Evolutionary conservation across 2,113 vertebrate genomes (phyloP).

Genomic region (Rattus norvegicus): GRCr8 NC_086020.1:244973001-244973500

Average conservation of each 20-base stretch:
- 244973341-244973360: conserved; percentile 41
- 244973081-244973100: conserved; percentile 23
- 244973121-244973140: neutral
- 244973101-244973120: conserved; percentile 12
- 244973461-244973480: neutral
- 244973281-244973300: conserved; percentile 38
- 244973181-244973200: conserved; percentile 41
- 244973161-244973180: conserved; percentile 53
- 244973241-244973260: conserved; percentile 55
- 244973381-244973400: conserved; percentile 37
- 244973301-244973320: neutral
- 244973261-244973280: conserved; percentile 28
- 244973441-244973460: neutral
- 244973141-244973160: neutral
- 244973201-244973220: conserved; percentile 4
- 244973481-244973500: neutral
- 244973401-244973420: conserved; percentile 18
- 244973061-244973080: conserved; percentile 15
- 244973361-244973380: neutral
- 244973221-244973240: conserved; percentile 39
- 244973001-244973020: conserved; percentile 2
- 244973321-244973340: conserved; percentile 12
- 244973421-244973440: neutral
- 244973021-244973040: neutral
- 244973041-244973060: neutral